Base-by-base conservation (phyloP, 2,797 vertebrate species). In the Notolabrus celidotus region DNA sequence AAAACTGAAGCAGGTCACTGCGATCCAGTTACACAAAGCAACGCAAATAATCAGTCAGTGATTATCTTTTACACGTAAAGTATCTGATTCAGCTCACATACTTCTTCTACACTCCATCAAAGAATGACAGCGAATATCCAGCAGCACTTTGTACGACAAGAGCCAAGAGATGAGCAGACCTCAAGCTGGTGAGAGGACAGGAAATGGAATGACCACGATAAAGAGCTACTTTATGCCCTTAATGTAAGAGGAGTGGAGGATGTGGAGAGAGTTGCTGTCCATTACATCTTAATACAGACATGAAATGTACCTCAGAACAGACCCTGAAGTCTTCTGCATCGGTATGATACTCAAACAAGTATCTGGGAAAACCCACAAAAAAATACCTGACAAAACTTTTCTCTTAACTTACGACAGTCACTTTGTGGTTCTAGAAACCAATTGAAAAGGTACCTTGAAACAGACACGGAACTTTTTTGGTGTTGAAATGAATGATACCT, bases 191-290 rank as follows among this genome's bases (percentile, higher is more conserved):
- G n/a, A 43, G 9, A 10, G 31, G 27, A 52, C 29, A 49, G 23
- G n/a, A 49, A 72, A 43, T 59, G 50, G 33, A 58, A 46, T 3
- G 23, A 22, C 29, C 29, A 9, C 20, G 5, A 25, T 51, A 52
- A 42, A n/a, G 38, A 17, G 6, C 41, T 45, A 25, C 60, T 71
- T 36, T 47, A 45, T 0, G 4, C 10, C 45, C 45, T 22, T 51
- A 57, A 11, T 20, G 14, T 51, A 51, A 16, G 25, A 22, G 31
- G 57, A 10, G 39, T 11, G 20, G 31, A 66, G 46, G 17, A 46
- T 15, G 36, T 42, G 10, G 36, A n/a, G 33, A 41, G 50, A 16
- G 27, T 22, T 20, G 11, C 10, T 20, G 27, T 14, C 17, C 19
- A 46, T 22, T 4, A 20, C 10, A 38, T 14, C 38, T 6, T 27